Base-by-base conservation (phyloP, 2,113 vertebrate species). In the Coryphaenoides rupestris region DNA sequence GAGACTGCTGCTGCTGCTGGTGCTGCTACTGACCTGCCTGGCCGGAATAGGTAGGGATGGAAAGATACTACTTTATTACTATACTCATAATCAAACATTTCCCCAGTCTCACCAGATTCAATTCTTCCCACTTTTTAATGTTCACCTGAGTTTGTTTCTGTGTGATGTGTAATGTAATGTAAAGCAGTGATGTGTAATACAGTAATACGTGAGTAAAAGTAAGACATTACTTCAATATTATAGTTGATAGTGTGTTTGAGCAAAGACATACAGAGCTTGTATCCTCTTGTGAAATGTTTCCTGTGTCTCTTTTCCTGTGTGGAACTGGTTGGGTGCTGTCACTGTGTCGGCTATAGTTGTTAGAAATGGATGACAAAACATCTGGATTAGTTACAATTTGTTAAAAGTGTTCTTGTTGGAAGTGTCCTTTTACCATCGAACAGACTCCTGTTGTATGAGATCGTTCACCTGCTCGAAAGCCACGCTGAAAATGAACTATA, bases 31-130 rank as follows among this genome's bases (percentile, higher is more conserved):
- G 0, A 14, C 46, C n/a, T 21, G 63, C 62, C 59, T 83, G 58
- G 70, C 58, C 0, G 13, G 4, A 46, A 71, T 55, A 12, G 89
- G 94, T 96, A 92, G 81, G 92, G 84, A 68, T 50, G 2, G 0
- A 6, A 53, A 19, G 23, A 19, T 64, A n/a, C n/a, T 1, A 17
- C 26, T 68, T 19, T 40, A 40, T 12, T 40, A 40, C 55, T 12
- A 45, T 15, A 55, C 23, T 10, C 15, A 33, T 55, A 46, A 9
- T 22, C 40, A 21, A 61, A 64, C 4, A 49, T 3, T 62, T n/a
- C 54, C 23, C 12, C 16, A 26, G 19, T 45, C 28, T 19, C 16
- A 33, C 17, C 17, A 1, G 40, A 28, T 57, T 72, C 60, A 50
- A 65, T 68, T 47, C 21, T 57, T n/a, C 66, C 56, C 57, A 58